phyloP scores from a whole-genome alignment of 2,888 invertebrate genomes.

The Dynastes hyllus region DNA sequence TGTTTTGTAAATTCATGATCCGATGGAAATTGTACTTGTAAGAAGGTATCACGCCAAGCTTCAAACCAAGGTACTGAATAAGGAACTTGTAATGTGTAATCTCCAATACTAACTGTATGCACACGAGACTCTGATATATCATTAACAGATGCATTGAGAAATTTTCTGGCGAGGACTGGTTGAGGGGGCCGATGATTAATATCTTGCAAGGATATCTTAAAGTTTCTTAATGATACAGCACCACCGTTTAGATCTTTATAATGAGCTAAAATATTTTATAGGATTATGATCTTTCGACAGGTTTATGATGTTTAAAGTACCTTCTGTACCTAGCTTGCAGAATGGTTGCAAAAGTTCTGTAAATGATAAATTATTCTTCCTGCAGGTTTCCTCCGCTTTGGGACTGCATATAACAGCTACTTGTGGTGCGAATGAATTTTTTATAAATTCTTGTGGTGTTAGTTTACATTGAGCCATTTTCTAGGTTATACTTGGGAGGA shows the following conservation, averaged over 20 bases:
- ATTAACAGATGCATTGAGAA: slow-evolving; percentile 77
- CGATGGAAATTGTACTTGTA: slow-evolving; percentile 89
- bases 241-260: slow-evolving; percentile 89
- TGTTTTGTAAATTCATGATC: slow-evolving; percentile 98
- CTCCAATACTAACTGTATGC: slow-evolving; percentile 64
- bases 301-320: slow-evolving; percentile 69
- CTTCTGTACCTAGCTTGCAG: slow-evolving; percentile 82
- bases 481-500: slow-evolving; percentile 36
- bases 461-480: slow-evolving; percentile 77
- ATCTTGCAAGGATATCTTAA: slow-evolving; percentile 87
- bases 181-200: slow-evolving; percentile 88
- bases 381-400: slow-evolving; percentile 87
- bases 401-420: slow-evolving; percentile 89
- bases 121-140: slow-evolving; percentile 64
- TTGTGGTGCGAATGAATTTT: slow-evolving; percentile 91
- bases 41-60: slow-evolving; percentile 93
- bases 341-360: slow-evolving; percentile 94
- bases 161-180: slow-evolving; percentile 86
- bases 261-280: slow-evolving; percentile 76
- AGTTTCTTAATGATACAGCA: slow-evolving; percentile 81
- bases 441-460: slow-evolving; percentile 89
- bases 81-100: slow-evolving; percentile 80
- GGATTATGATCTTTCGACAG: not conserved
- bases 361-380: slow-evolving; percentile 93
- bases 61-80: slow-evolving; percentile 95